Conservation (phyloP, 2,113 vertebrate species). For the Corythaeola cristata region DNA sequence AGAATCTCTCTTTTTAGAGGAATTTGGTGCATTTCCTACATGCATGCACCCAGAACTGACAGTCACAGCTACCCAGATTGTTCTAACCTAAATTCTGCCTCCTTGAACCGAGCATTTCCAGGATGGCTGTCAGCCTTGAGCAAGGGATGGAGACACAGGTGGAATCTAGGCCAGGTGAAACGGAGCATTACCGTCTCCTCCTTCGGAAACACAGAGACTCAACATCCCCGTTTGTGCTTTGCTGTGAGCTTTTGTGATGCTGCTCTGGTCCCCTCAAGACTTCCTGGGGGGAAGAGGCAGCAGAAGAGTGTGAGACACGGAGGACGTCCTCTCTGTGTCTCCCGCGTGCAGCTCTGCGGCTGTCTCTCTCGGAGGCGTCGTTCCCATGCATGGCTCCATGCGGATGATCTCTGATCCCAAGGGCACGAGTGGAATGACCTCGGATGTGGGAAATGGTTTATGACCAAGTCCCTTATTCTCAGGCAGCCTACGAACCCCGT, state of each 20-base stretch:
- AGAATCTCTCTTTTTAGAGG: background rate
- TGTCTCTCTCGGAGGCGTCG: background rate
- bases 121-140: background rate
- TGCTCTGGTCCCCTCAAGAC: background rate
- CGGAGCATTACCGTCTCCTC: background rate
- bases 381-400: background rate
- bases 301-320: background rate
- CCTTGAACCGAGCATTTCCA: background rate
- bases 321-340: background rate
- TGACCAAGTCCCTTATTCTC: background rate
- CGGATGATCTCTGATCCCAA: background rate
- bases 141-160: too few species aligned
- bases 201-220: background rate
- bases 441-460: slow-evolving; percentile 7
- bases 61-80: background rate
- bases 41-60: background rate
- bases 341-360: background rate
- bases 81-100: background rate
- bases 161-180: background rate
- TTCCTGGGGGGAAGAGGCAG: background rate
- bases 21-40: background rate
- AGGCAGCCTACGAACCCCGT: background rate
- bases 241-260: background rate
- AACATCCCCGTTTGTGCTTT: background rate
- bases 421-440: background rate